phyloP scores from a whole-genome alignment of 2,113 vertebrate genomes.

The Pantherophis guttatus region DNA sequence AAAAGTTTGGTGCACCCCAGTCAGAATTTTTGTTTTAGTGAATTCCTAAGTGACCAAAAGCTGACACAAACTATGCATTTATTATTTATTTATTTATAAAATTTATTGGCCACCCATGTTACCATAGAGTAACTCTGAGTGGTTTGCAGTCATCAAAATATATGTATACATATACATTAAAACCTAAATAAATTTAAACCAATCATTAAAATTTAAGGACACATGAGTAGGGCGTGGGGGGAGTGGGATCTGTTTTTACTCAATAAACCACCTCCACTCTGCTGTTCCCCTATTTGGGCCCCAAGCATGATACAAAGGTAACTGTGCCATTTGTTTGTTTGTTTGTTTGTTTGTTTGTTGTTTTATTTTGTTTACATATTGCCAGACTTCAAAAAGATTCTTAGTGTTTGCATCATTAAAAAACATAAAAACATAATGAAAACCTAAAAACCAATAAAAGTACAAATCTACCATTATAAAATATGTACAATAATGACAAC shows the following conservation, averaged over 20 bases:
- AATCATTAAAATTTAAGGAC: not conserved
- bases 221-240: not conserved
- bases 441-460: not conserved
- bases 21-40: not conserved
- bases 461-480: not conserved
- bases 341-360: not conserved
- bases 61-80: not conserved
- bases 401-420: not conserved
- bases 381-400: not conserved
- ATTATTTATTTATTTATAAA: not conserved
- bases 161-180: not conserved
- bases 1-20: not conserved
- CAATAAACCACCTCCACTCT: not conserved
- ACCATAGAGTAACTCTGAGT: not conserved
- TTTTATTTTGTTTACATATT: not conserved
- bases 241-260: not conserved
- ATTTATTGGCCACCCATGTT: not conserved
- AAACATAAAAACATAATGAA: not conserved
- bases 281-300: not conserved
- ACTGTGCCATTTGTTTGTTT: not conserved
- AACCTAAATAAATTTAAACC: not conserved
- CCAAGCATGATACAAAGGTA: not conserved
- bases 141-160: not conserved
- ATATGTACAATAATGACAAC: not conserved
- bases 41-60: not conserved